A percentile compares a stretch with the other conserved stretches of the same genome.
Evolutionary conservation across 2,797 vertebrate species (phyloP).

Genomic region (Lepilemur ruficaudatus): DNA sequence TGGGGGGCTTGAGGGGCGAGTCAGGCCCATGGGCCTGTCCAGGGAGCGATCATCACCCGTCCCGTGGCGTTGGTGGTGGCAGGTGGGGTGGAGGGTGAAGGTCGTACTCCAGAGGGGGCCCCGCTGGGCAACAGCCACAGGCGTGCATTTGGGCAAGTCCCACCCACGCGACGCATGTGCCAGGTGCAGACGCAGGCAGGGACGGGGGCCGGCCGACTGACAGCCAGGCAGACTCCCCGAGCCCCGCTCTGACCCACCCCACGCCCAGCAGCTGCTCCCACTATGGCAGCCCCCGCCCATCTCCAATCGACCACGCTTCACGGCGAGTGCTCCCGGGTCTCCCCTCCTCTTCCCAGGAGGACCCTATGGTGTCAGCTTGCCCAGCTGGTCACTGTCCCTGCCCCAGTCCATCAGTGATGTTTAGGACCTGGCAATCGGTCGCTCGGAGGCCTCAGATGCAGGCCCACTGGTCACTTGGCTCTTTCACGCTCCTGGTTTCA

Average conservation of each 20-base stretch:
- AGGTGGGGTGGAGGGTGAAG: not conserved
- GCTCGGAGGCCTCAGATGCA: not conserved
- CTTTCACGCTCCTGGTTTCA: not conserved
- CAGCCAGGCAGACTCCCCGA: not conserved
- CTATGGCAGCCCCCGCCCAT: accelerated
- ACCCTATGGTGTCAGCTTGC: not conserved
- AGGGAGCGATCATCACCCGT: not conserved
- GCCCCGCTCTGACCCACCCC: not conserved
- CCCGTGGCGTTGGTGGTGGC: accelerated
- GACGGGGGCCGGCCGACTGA: not conserved
- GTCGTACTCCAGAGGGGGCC: too few species aligned
- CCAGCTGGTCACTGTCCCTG: not conserved
- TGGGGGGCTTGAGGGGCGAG: not conserved
- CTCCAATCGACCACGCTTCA: accelerated
- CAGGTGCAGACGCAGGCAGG: accelerated
- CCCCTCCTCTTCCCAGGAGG: not conserved
- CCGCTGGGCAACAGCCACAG: not conserved
- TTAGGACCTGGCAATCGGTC: too few species aligned
- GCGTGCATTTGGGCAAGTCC: accelerated
- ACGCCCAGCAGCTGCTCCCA: not conserved
- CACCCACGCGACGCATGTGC: accelerated
- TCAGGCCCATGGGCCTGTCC: not conserved
- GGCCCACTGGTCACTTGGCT: not conserved
- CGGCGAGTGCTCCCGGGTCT: accelerated
- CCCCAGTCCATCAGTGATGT: not conserved